Percentiles rank a stretch among this genome's conserved stretches.
Conservation (phyloP, 64 coral and sea anemone species). For the Porites lutea region DNA sequence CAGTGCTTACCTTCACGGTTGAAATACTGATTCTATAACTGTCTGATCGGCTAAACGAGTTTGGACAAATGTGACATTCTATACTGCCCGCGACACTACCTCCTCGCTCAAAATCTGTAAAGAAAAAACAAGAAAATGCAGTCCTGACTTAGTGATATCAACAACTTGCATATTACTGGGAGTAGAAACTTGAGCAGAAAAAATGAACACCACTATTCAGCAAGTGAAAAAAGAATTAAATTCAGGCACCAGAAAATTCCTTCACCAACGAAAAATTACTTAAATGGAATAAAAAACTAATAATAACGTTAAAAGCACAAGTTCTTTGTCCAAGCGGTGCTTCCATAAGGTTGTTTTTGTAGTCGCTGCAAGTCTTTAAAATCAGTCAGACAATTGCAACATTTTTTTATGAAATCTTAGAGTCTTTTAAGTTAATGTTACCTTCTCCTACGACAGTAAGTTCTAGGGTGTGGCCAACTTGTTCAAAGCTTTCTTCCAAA, state of each 20-base stretch:
- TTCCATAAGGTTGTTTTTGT: too few relatives aligned
- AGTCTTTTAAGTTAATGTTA: not conserved
- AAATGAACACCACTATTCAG: too few relatives aligned
- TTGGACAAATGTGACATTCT: slow-evolving; percentile 80
- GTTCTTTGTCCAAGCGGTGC: too few relatives aligned
- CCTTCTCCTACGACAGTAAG: slow-evolving; percentile 48
- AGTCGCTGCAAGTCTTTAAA: too few relatives aligned
- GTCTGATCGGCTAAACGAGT: slow-evolving; percentile 75
- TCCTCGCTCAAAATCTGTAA: slow-evolving; percentile 22
- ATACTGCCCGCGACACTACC: slow-evolving; percentile 63
- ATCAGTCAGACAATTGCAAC: too few relatives aligned
- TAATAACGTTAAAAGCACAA: too few relatives aligned
- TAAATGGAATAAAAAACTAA: too few relatives aligned
- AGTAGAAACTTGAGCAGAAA: not conserved
- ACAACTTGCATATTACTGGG: too few relatives aligned
- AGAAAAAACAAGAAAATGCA: not conserved
- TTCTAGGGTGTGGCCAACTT: slow-evolving; percentile 76
- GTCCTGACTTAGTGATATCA: not conserved
- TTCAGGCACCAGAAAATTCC: too few relatives aligned
- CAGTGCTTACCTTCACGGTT: slow-evolving; percentile 61
- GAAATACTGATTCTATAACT: slow-evolving; percentile 94
- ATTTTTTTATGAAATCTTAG: too few relatives aligned
- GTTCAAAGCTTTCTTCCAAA: slow-evolving; percentile 68
- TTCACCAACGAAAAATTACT: too few relatives aligned
- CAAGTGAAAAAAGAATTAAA: too few relatives aligned